These are phyloP conservation scores for Pyrrhopygopsis socrates DNA, from an alignment of 2,888 invertebrate genomes.

Conservation along the genomic window DNA sequence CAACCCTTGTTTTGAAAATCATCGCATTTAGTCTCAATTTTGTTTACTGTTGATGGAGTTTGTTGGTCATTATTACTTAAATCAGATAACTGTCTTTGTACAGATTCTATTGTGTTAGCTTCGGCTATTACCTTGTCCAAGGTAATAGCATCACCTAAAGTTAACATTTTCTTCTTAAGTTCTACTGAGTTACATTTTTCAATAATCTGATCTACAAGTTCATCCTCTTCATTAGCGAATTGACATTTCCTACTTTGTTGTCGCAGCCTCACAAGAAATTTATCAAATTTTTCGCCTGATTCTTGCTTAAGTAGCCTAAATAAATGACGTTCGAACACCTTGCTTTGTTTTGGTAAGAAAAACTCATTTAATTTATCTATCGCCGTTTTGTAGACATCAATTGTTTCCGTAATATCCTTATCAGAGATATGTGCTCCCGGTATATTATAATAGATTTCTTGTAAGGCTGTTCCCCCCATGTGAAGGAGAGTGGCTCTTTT, in stretches of 20 bases:
- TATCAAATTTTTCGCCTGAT: constrained; percentile 86
- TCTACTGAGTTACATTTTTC: constrained; percentile 63
- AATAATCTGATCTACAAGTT: constrained; percentile 71
- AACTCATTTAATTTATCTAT: constrained; percentile 56
- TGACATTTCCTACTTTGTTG: constrained; percentile 64
- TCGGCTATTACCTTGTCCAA: constrained; percentile 42
- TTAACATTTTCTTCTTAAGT: too few relatives aligned
- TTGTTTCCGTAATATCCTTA: neutral
- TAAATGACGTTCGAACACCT: constrained; percentile 84
- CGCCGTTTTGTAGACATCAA: constrained; percentile 57
- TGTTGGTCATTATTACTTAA: constrained; percentile 12
- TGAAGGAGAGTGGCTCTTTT: constrained; percentile 38
- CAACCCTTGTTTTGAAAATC: neutral
- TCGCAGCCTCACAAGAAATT: constrained; percentile 84
- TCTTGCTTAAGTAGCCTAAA: constrained; percentile 86
- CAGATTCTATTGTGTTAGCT: constrained; percentile 69
- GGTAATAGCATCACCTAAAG: constrained; percentile 51
- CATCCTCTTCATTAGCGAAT: constrained; percentile 23
- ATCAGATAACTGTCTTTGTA: neutral
- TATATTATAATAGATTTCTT: constrained; percentile 50
- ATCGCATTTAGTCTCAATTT: neutral
- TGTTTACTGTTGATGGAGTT: neutral
- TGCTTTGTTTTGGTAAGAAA: constrained; percentile 82
- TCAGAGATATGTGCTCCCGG: constrained; percentile 48
- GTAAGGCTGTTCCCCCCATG: constrained; percentile 26